Percentiles rank a stretch among this genome's conserved stretches.
phyloP scores from a whole-genome alignment of 2,113 vertebrate species.

The Coptodon rendalli region DNA sequence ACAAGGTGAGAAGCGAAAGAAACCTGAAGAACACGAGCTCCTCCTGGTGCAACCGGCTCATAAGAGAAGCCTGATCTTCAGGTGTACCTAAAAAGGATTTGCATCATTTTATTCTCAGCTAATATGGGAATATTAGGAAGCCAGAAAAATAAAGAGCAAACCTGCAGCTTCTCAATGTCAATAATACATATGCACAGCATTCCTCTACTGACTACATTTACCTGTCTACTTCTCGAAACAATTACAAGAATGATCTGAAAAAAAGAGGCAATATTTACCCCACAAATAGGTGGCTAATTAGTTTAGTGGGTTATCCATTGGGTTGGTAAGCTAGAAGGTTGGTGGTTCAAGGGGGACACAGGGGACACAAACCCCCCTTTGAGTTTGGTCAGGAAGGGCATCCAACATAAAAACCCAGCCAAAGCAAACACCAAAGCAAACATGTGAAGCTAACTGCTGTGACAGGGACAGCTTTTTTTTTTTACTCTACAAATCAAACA shows the following conservation, averaged over 20 bases:
- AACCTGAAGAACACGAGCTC: conserved; percentile 16
- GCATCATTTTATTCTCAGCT: neutral
- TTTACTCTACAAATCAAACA: neutral
- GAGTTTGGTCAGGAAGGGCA: neutral
- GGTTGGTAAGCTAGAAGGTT: neutral
- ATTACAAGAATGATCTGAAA: neutral
- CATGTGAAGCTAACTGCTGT: neutral
- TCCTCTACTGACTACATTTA: neutral
- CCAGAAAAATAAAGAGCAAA: neutral
- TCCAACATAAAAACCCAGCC: neutral
- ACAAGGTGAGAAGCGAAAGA: neutral
- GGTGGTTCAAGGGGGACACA: neutral
- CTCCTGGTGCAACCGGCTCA: conserved; percentile 7
- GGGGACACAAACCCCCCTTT: neutral
- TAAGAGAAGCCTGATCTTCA: neutral
- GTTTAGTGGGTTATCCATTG: neutral
- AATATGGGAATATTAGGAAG: neutral
- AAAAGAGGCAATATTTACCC: neutral
- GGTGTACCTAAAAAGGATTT: neutral
- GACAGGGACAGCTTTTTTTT: neutral
- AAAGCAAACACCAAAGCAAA: neutral
- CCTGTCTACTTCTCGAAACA: neutral
- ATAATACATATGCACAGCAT: neutral
- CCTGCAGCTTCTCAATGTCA: neutral
- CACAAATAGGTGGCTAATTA: neutral